A percentile compares a stretch with the other conserved stretches of the same genome.
Conservation (phyloP, 2,888 invertebrate genomes). For the Agapostemon virescens region DNA sequence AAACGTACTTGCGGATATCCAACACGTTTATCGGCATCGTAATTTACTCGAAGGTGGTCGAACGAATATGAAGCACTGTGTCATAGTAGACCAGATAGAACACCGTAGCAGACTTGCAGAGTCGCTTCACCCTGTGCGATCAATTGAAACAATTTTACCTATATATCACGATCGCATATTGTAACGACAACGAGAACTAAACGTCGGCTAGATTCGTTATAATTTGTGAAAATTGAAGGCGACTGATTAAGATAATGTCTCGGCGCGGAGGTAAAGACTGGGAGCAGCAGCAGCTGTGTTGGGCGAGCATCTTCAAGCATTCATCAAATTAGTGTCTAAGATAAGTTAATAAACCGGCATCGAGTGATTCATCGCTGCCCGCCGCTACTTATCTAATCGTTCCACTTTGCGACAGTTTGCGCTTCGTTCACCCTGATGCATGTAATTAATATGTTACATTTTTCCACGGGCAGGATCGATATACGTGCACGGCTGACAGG, state of each 20-base stretch:
- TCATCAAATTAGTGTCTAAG: conserved; percentile 57
- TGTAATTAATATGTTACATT: conserved; percentile 57
- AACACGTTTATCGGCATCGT: no score
- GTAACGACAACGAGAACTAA: neutral
- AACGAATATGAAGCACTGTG: no score
- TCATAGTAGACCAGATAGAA: no score
- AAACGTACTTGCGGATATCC: no score
- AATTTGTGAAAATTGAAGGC: neutral
- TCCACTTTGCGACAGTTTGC: conserved; percentile 62
- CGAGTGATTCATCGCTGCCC: conserved; percentile 58
- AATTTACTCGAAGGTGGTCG: no score
- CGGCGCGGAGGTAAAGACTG: neutral
- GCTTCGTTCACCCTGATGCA: conserved; percentile 54
- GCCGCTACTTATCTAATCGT: conserved; percentile 66
- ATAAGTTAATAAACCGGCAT: conserved; percentile 62
- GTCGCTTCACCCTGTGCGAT: neutral
- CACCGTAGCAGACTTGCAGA: no score
- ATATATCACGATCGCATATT: neutral
- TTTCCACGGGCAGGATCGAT: conserved; percentile 25
- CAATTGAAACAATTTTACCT: neutral
- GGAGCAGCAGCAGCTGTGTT: neutral
- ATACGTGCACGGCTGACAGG: conserved; percentile 9
- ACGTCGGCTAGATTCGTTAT: neutral
- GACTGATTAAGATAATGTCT: neutral
- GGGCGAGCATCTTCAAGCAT: conserved; percentile 47